Evolutionary conservation across 2,797 vertebrate species (phyloP), one percentile per base, ranked within the genome.

Genomic region (Hipposideros larvatus): DNA sequence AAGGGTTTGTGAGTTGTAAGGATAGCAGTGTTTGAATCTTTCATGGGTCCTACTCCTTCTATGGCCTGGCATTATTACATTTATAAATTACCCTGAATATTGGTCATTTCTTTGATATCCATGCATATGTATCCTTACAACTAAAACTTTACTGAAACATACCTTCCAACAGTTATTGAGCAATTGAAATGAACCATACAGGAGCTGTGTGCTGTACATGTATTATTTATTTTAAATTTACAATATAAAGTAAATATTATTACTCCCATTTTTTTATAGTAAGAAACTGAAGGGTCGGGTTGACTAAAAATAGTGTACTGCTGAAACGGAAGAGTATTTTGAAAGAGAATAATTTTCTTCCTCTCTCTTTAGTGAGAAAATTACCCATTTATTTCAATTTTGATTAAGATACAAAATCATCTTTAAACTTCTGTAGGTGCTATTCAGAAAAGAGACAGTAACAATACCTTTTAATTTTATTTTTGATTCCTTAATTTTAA

Each of bases 401-500:
- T 48, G 2, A 7, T 78, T 55, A 61, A 87, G 84, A 34, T 37
- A 66, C 9, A 71, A 89, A 95, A 84, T 85, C 24, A 65, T 28
- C 46, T 19, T 78, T 73, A 89, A 86, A 86, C 9, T 26, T 61
- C 55, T 78, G 55, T 48, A 19, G 2, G 2, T 11, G 55, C 3
- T 74, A 63, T 68, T 94, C 41, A 55, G 75, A 86, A 88, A 85
- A 91, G 22, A 34, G 26, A 71, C 8, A 65, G 37, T 73, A 75
- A 73, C 5, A 48, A 46, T 16, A 80, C 9, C 22, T 95, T 78
- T 74, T 26, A 34, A 15, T 41, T 41, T 94, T 70, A 68, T 18
- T 94, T 96, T 95, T 73, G 2, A 92, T 77, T 73, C 7, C 37
- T 92, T 93, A 51, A 75, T 73, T 53, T 15, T 43, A 63, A 31